Base-by-base conservation (phyloP, 1,140 invertebrate species). In the Bombus difficillimus region DNA sequence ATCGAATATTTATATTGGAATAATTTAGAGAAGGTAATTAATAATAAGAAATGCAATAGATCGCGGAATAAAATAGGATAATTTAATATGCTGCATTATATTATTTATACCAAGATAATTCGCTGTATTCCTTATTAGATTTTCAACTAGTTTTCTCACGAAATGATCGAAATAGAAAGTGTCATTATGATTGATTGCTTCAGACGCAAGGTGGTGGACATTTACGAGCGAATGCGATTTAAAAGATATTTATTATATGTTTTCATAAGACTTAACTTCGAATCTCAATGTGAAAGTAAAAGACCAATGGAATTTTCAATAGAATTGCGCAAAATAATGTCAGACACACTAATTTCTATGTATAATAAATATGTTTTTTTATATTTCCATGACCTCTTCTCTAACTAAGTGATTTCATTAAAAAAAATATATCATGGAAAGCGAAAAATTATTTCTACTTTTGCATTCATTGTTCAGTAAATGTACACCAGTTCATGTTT, bases 161-260 rank as follows among this genome's bases (percentile, higher is more conserved):
- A 28, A 37, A 57, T 18, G 34, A 75, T 37, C 25, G 74, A 62
- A 37, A 62, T 77, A 77, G 75, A 41, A 77, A 77, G 37, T 77
- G 57, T 62, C 75, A 62, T 77, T 34, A 62, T 39, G 28, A 59
- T 37, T 41, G 28, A 73, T 39, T 39, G 41, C 41, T 32, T 25
- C 15, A 5, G 18, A n/a, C 39, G 39, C 28, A 41, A 18, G 37
- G 22, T 72, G 28, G 39, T 47, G 15, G 28, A 62, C 57, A 77
- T 39, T 57, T 75, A 77, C 37, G 15, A 77, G 37, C 3, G 15
- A 39, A 32, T 62, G 28, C 28, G 57, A 77, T n/a, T 77, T 34
- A n/a, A 25, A 28, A 39, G 28, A 77, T 77, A 41, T 39, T 53
- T 59, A 62, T 22, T 77, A 34, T 25, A 18, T 6, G 13, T 57